Evolutionary conservation across 2,797 vertebrate species (phyloP).

Genomic region (Melopsittacus undulatus): DNA sequence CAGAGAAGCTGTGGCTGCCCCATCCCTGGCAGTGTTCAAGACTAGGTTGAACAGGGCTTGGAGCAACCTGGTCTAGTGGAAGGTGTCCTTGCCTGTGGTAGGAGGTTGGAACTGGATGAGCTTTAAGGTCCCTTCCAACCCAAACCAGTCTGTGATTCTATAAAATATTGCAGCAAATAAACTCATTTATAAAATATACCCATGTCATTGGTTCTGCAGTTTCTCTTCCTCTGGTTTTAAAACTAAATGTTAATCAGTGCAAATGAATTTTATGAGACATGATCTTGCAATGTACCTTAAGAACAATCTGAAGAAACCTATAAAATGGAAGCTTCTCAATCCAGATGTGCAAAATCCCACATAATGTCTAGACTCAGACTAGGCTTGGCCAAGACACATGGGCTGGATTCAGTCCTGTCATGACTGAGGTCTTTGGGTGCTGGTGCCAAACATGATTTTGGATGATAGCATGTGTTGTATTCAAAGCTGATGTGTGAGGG

Average conservation of each 20-base stretch:
- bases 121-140: not conserved
- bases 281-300: not conserved
- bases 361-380: not conserved
- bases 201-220: not conserved
- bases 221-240: not conserved
- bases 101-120: not conserved
- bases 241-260: not conserved
- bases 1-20: not conserved
- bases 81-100: not conserved
- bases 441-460: not conserved
- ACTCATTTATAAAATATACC: not conserved
- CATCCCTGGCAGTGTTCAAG: not conserved
- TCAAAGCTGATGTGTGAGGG: not conserved
- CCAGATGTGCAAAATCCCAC: not conserved
- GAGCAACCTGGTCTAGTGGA: not conserved
- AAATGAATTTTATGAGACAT: not conserved
- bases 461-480: not conserved
- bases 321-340: not conserved
- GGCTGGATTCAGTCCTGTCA: not conserved
- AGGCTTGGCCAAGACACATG: rapidly evolving
- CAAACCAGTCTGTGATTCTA: not conserved
- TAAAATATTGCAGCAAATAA: not conserved
- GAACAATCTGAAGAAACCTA: not conserved
- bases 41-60: not conserved
- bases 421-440: not conserved